Conservation (phyloP, 2,888 invertebrate genomes). For the Dilophus febrilis region DNA sequence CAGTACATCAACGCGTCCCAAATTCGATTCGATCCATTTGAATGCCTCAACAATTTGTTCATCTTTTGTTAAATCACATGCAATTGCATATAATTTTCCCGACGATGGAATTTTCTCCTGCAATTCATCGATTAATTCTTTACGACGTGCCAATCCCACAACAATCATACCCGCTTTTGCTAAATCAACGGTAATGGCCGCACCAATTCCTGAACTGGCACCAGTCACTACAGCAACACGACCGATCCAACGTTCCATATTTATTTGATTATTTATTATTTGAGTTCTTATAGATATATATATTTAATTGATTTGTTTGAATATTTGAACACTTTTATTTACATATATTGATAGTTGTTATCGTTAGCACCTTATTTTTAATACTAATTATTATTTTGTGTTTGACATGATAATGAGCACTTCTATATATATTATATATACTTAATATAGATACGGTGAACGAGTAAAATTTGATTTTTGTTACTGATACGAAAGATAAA, state of each 20-base stretch:
- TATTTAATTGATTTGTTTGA: no score
- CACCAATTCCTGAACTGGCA: slow-evolving; percentile 44
- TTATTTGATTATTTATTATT: no score
- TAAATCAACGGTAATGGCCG: slow-evolving; percentile 30
- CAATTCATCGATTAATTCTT: slow-evolving; percentile 27
- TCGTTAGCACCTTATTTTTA: no score
- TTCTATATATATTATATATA: no score
- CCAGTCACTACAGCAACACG: slow-evolving; percentile 46
- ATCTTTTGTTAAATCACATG: slow-evolving; percentile 36
- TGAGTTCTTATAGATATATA: no score
- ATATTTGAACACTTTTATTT: no score
- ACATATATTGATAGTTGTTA: no score
- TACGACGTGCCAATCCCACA: slow-evolving; percentile 34
- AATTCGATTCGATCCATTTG: slow-evolving; percentile 29
- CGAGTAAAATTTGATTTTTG: no score
- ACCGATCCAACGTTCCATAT: slow-evolving; percentile 43
- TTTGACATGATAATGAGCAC: no score
- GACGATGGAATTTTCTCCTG: slow-evolving; percentile 13
- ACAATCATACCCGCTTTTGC: slow-evolving; percentile 35
- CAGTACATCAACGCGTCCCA: slow-evolving; percentile 38
- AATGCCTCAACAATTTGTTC: slow-evolving; percentile 37
- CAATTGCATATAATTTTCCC: slow-evolving; percentile 22
- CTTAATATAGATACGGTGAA: no score
- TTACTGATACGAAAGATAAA: no score
- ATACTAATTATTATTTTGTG: no score